phyloP scores from a whole-genome alignment of 2,113 vertebrate genomes.

The Rallus limicola region DNA sequence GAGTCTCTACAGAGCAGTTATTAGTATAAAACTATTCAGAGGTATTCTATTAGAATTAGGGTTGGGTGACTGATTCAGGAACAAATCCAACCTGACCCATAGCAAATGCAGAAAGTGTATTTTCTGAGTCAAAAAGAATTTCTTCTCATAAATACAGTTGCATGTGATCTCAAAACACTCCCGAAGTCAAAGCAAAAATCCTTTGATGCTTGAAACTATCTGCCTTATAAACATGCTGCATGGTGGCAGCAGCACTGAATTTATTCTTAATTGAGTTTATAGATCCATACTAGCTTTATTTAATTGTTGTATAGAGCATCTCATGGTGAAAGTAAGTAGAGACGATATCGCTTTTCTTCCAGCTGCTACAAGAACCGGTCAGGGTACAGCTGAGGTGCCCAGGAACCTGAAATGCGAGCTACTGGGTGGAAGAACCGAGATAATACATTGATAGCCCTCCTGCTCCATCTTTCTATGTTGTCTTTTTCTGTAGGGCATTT shows the following conservation, averaged over 20 bases:
- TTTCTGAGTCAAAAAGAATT: conserved; percentile 13
- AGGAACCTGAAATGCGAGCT: not conserved
- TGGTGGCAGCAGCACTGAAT: not conserved
- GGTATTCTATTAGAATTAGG: conserved; percentile 73
- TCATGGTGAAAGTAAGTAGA: not conserved
- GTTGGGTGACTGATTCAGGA: conserved; percentile 62
- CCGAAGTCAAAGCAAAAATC: not conserved
- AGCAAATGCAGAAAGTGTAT: not conserved
- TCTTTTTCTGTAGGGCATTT: not conserved
- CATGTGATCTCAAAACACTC: not conserved
- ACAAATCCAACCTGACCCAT: conserved; percentile 13
- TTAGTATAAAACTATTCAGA: conserved; percentile 70
- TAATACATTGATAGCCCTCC: not conserved
- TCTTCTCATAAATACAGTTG: not conserved
- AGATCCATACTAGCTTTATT: not conserved
- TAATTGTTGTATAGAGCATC: not conserved
- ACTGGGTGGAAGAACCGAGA: not conserved
- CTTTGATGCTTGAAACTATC: not conserved
- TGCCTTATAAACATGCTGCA: not conserved
- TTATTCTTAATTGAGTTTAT: not conserved
- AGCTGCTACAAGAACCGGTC: not conserved
- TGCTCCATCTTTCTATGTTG: not conserved
- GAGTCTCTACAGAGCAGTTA: conserved; percentile 73
- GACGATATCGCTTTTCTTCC: not conserved
- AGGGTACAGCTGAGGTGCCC: not conserved